Base-by-base conservation (phyloP, 2,888 invertebrate species). In the Patella depressa region DNA sequence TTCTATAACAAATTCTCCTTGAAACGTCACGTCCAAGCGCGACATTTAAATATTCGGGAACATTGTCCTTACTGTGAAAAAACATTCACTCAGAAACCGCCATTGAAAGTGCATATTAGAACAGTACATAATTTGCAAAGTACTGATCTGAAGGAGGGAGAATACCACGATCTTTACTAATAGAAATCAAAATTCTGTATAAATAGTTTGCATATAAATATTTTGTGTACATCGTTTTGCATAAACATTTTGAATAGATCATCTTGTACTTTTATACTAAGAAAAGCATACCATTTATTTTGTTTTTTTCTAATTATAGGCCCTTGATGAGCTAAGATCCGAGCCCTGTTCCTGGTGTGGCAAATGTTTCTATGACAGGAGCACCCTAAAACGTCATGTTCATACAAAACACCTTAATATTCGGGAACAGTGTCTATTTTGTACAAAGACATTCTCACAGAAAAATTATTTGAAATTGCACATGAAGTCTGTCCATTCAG, bases 361-460 rank as follows among this genome's bases (percentile, higher is more conserved):
- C 65, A 65, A 65, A 65, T 65, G 24, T 65, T 65, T 65, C 24
- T 65, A 65, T 65, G 24, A 65, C 65, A 65, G 14, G 65, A 65
- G 65, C 65, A 65, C 65, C 65, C 24, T 65, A 12, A 65, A 65
- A 24, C 65, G 65, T 65, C 65, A 65, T 24, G 65, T 65, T 17
- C 65, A 65, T 24, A 65, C 19, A 24, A 65, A 24, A 12, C 65
- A 65, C 4, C 24, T 24, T 14, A 65, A 65, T 24, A 65, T 24
- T 65, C 19, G 65, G 12, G 65, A 19, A 24, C 65, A 19, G 11
- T 65, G 65, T 65, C 65, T 24, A 24, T 65, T 12, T 9, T 65
- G 65, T 65, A 24, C 19, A 65, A 65, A 65, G 24, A 24, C 65
- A 24, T 65, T 65, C 14, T 19, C 24, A 14, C 65, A 65, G 24